Percentiles rank a stretch among this genome's conserved stretches.
phyloP scores from a whole-genome alignment of 1,140 invertebrate species.

The Heliconius himera region DNA sequence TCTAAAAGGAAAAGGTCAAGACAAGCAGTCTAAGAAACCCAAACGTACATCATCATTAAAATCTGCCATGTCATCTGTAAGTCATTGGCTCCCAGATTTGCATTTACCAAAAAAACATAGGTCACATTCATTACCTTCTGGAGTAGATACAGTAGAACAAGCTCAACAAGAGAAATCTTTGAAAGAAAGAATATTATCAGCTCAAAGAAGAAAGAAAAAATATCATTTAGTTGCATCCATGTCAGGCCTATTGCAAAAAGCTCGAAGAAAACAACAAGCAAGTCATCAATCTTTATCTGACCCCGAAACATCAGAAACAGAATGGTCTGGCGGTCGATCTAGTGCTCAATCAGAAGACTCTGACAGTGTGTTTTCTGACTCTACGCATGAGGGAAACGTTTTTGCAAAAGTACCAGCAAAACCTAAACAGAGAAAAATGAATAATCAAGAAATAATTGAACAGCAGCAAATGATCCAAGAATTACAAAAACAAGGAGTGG shows the following conservation, averaged over 20 bases:
- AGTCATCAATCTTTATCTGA: conserved; percentile 86
- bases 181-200: conserved; percentile 74
- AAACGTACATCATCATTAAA: conserved; percentile 88
- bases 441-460: conserved; percentile 77
- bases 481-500: conserved; percentile 73
- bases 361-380: conserved; percentile 86
- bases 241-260: conserved; percentile 90
- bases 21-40: conserved; percentile 85
- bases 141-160: conserved; percentile 83
- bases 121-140: conserved; percentile 90
- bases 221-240: conserved; percentile 90
- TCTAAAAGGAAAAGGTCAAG: conserved; percentile 82
- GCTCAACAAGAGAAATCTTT: conserved; percentile 75
- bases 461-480: conserved; percentile 79
- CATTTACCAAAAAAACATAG: conserved; percentile 89
- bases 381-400: conserved; percentile 83
- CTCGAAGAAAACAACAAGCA: conserved; percentile 84
- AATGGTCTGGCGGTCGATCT: conserved; percentile 86
- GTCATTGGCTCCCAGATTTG: conserved; percentile 90
- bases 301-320: conserved; percentile 89
- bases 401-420: conserved; percentile 84
- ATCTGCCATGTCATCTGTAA: conserved; percentile 90
- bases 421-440: conserved; percentile 80
- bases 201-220: conserved; percentile 87
- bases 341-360: conserved; percentile 87